A percentile compares a stretch with the other conserved stretches of the same genome.
Evolutionary conservation across 2,113 vertebrate species (phyloP).

Genomic region (Eupsittula cactorum): DNA sequence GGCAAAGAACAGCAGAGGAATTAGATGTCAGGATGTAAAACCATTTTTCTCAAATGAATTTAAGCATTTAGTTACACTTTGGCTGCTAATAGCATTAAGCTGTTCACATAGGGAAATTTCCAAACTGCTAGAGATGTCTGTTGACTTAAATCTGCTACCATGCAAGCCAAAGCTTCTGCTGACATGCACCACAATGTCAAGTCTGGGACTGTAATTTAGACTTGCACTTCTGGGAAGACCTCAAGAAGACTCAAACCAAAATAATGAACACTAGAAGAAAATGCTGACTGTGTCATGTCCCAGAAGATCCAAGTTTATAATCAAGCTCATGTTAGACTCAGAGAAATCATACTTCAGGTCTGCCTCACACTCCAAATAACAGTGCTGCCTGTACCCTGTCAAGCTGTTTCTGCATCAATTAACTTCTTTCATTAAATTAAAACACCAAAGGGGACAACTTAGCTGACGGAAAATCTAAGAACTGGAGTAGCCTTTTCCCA

Average conservation of each 20-base stretch:
- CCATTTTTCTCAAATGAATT: neutral
- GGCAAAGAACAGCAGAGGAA: neutral
- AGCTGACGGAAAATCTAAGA: neutral
- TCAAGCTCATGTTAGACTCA: neutral
- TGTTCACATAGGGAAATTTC: neutral
- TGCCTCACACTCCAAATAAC: neutral
- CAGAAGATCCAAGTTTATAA: neutral
- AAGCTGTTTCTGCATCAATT: slow-evolving; percentile 49
- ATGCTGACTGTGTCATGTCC: neutral
- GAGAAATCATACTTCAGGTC: neutral
- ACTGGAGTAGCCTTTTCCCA: neutral
- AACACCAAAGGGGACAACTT: slow-evolving; percentile 25
- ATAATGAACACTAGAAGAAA: neutral
- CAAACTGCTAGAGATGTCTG: neutral
- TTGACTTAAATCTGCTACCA: neutral
- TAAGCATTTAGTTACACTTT: neutral
- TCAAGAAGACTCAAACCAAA: slow-evolving; percentile 22
- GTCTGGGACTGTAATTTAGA: neutral
- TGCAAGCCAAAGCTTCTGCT: neutral
- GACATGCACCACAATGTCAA: neutral
- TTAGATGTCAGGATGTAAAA: neutral
- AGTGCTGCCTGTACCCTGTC: neutral
- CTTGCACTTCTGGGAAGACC: neutral
- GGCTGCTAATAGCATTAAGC: neutral
- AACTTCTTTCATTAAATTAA: slow-evolving; percentile 49